Base-by-base conservation (phyloP, 1,140 invertebrate species). In the Euwallacea similis region DNA sequence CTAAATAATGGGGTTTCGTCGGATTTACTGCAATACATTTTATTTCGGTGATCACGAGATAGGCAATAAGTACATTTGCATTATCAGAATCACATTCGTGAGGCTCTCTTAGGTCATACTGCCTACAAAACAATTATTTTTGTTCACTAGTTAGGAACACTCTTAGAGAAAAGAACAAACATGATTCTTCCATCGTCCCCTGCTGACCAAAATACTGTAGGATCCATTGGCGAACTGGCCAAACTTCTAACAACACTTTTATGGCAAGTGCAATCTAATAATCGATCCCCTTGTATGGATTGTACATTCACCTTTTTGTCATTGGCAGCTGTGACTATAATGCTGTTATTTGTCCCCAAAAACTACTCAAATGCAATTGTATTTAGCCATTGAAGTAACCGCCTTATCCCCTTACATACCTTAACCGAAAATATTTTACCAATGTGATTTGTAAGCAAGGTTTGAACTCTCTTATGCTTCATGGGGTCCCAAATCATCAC, bases 371-470 rank as follows among this genome's bases (percentile, higher is more conserved):
- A 33, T 33, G 21, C 21, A 33, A 2, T 4, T 33, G 21, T 33
- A 33, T 33, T 2, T 4, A 33, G 21, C 21, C 21, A 1, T 33
- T 33, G 1, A 33, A 33, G 21, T 4, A 33, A 33, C 21, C n/a
- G 4, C 21, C 21, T 33, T 33, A 33, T 2, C 21, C 21, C 21
- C 4, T 16, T 15, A 56, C 16, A 56, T 85, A 95, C 93, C 87
- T 97, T 97, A 2, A 97, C 94, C 61, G 95, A 95, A 84, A 98
- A 98, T 81, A 98, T 97, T 81, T 98, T 98, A 64, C 94, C 95
- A 79, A 89, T 88, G 83, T 98, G 96, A 69, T 91, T 91, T 21
- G 94, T 96, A 53, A 87, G 84, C 71, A 97, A 83, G 69, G 85
- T 87, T 43, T 89, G 83, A 9, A 93, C 80, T 70, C 88, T 86